These are phyloP conservation scores for Torymus tubicola DNA, from an alignment of 2,888 invertebrate genomes.

Conservation along the genomic window DNA sequence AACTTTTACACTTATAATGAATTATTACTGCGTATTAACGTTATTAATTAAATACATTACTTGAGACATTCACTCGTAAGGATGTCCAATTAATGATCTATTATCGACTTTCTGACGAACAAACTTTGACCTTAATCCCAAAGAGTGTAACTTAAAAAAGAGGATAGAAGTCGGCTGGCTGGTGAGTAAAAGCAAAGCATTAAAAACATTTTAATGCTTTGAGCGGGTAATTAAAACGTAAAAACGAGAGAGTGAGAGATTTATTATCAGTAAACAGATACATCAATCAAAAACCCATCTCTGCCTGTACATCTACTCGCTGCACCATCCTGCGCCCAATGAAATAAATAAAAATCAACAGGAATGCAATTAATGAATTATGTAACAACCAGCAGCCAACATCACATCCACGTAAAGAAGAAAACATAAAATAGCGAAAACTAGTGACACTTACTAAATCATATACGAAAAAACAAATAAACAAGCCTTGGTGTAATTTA, in stretches of 20 bases:
- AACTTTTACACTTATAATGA: slow-evolving; percentile 72
- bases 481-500: slow-evolving; percentile 74
- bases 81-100: slow-evolving; percentile 49
- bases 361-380: slow-evolving; percentile 38
- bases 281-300: slow-evolving; percentile 53
- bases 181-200: slow-evolving; percentile 31
- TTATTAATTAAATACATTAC: slow-evolving; percentile 57
- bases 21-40: slow-evolving; percentile 56
- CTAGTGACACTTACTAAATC: slow-evolving; percentile 72
- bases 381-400: slow-evolving; percentile 71
- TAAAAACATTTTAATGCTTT: slow-evolving; percentile 27
- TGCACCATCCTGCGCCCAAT: slow-evolving; percentile 41
- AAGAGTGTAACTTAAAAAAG: slow-evolving; percentile 51
- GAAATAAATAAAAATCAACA: slow-evolving; percentile 41
- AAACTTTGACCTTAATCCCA: slow-evolving; percentile 57
- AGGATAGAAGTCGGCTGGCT: slow-evolving; percentile 51
- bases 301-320: slow-evolving; percentile 44
- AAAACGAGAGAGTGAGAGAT: slow-evolving; percentile 35
- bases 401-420: slow-evolving; percentile 69
- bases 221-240: slow-evolving; percentile 21
- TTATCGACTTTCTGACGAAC: slow-evolving; percentile 54
- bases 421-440: slow-evolving; percentile 63
- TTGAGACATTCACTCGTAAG: slow-evolving; percentile 48
- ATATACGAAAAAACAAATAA: slow-evolving; percentile 65
- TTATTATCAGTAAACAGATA: slow-evolving; percentile 37